Evolutionary conservation across 2,888 invertebrate genomes (phyloP), one percentile per base, ranked within the genome.

Genomic region (Hyposoter didymator): DNA sequence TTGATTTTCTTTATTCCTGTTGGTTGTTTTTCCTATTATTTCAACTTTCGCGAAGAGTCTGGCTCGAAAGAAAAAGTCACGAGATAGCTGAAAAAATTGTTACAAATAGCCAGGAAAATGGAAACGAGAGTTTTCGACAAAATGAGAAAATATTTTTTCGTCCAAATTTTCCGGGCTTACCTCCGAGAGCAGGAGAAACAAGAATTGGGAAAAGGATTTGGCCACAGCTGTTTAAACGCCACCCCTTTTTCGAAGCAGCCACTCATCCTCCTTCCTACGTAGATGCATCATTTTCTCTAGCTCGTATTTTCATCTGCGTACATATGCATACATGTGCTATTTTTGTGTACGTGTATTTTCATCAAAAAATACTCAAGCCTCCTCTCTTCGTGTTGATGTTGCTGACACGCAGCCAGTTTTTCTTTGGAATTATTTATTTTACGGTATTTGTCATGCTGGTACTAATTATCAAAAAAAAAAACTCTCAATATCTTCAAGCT

Each of bases 181-280:
- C 64, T 80, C 72, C 78, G 73, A 67, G 73, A 66, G 69, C 67
- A 74, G 32, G 55, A 35, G 73, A 52, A 49, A 49, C 52, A 70
- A 59, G 75, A 84, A 79, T 84, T 86, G 78, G 45, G 35, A 62
- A 89, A 91, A 91, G 88, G 90, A 90, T 90, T 90, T 89, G 86
- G 70, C 84, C 86, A 87, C 91, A 91, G 91, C 91, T 91, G 91
- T 90, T 91, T 90, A 91, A 90, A 92, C 89, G 88, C 75, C 87
- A 87, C 84, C 88, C 88, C 70, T 83, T 39, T 55, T 66, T 72
- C 59, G 28, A 39, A 76, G 75, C 86, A 85, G 83, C 88, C 84
- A 82, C 87, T 74, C 81, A 85, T 82, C 84, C 82, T 80, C 73
- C 80, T 62, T 83, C 84, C 83, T 67, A 75, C 64, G 52, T 32